Evolutionary conservation across 2,113 vertebrate genomes (phyloP).

Genomic region (Tonatia bakeri): DNA sequence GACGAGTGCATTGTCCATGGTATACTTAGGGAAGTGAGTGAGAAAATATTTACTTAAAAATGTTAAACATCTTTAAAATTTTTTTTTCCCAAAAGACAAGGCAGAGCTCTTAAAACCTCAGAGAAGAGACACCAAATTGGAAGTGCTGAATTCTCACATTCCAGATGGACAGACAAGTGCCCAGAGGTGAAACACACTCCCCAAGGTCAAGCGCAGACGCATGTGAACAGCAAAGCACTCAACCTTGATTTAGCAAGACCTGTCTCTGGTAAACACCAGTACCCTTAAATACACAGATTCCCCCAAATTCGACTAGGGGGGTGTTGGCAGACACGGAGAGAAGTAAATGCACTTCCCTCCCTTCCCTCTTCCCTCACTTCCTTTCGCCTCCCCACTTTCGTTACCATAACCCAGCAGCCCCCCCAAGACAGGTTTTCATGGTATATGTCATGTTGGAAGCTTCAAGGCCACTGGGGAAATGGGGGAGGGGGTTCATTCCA

Average conservation of each 20-base stretch:
- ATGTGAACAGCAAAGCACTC: neutral
- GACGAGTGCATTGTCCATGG: neutral
- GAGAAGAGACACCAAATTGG: neutral
- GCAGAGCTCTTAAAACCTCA: neutral
- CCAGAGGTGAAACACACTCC: neutral
- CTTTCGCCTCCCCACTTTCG: neutral
- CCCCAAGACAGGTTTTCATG: neutral
- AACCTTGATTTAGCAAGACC: neutral
- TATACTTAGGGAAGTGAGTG: neutral
- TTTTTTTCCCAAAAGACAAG: neutral
- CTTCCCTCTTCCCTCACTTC: neutral
- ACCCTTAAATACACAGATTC: neutral
- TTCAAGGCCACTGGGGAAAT: neutral
- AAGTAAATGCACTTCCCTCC: neutral
- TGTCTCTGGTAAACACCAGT: neutral
- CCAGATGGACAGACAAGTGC: neutral
- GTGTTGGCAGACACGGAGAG: too few species aligned
- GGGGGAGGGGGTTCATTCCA: neutral
- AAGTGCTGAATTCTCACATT: slow-evolving; percentile 15
- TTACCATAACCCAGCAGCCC: neutral
- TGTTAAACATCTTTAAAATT: neutral
- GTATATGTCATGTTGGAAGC: neutral
- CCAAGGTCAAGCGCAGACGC: neutral
- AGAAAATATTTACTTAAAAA: neutral
- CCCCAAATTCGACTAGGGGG: neutral